These are phyloP conservation scores for Lagopus muta DNA, from an alignment of 2,113 vertebrate species.

Conservation along the genomic window DNA sequence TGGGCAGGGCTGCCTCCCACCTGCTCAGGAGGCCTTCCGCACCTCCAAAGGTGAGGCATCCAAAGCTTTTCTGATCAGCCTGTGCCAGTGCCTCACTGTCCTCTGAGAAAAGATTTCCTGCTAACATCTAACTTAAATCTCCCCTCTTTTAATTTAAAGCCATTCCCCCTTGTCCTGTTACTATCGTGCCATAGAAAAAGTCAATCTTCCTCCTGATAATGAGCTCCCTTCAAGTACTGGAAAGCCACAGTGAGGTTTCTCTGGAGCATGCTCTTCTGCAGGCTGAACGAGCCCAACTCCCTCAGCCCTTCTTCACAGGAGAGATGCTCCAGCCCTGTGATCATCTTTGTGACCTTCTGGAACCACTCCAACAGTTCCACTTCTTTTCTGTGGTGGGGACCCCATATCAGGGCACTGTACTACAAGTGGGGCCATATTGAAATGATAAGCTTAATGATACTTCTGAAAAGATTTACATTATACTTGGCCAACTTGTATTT, in stretches of 20 bases:
- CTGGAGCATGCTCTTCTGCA: no score
- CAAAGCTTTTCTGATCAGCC: background rate
- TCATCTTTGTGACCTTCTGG: background rate
- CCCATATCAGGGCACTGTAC: background rate
- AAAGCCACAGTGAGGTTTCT: background rate
- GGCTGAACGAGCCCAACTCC: no score
- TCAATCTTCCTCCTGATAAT: background rate
- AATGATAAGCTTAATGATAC: background rate
- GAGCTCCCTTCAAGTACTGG: background rate
- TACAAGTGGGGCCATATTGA: background rate
- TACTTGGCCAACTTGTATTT: background rate
- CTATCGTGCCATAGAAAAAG: no score
- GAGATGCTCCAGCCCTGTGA: background rate
- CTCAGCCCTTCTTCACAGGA: background rate
- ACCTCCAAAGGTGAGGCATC: no score
- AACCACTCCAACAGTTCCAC: background rate
- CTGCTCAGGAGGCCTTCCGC: no score
- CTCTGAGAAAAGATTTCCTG: background rate
- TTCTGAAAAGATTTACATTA: background rate
- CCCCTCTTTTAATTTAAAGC: background rate
- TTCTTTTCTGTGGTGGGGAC: background rate
- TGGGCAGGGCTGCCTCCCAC: no score
- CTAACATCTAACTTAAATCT: background rate
- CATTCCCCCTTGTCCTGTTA: no score
- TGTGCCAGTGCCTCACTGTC: background rate